phyloP scores from a whole-genome alignment of 1,140 invertebrate species.

The Halesus radiatus region DNA sequence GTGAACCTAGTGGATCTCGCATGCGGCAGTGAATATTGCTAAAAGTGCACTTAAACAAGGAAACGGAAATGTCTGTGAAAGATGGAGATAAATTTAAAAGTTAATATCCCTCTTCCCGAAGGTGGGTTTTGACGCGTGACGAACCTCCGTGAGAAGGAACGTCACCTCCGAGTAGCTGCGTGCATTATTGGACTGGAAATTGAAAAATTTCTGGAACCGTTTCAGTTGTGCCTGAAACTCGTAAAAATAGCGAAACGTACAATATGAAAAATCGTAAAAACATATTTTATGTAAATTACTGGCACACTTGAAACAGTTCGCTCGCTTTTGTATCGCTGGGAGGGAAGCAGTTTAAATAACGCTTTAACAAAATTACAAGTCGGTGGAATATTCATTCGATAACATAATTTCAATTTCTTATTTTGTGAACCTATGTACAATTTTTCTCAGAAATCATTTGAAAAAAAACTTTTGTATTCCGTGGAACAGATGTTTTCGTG shows the following conservation, averaged over 20 bases:
- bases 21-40: too few relatives aligned
- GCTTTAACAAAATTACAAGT: slow-evolving; percentile 29
- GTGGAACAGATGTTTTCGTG: slow-evolving; percentile 2
- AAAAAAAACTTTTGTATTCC: not conserved
- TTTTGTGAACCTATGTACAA: not conserved
- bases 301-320: slow-evolving; percentile 14
- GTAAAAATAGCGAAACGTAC: slow-evolving; percentile 52
- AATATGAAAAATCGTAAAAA: slow-evolving; percentile 47
- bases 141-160: too few relatives aligned
- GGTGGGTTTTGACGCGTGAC: too few relatives aligned
- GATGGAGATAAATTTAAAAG: too few relatives aligned
- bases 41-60: too few relatives aligned
- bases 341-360: slow-evolving; percentile 16
- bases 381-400: slow-evolving; percentile 30
- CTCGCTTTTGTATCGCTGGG: slow-evolving; percentile 15
- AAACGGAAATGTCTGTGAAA: too few relatives aligned
- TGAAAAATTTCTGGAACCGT: slow-evolving; percentile 51
- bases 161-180: not conserved
- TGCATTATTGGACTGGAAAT: slow-evolving; percentile 49
- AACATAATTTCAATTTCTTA: slow-evolving; percentile 17
- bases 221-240: slow-evolving; percentile 51
- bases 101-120: too few relatives aligned
- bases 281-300: slow-evolving; percentile 45
- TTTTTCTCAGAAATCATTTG: not conserved
- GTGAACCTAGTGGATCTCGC: too few relatives aligned